Evolutionary conservation across 2,113 vertebrate genomes (phyloP), one percentile per base, ranked within the genome.

Genomic region (Illadopsis cleaveri): DNA sequence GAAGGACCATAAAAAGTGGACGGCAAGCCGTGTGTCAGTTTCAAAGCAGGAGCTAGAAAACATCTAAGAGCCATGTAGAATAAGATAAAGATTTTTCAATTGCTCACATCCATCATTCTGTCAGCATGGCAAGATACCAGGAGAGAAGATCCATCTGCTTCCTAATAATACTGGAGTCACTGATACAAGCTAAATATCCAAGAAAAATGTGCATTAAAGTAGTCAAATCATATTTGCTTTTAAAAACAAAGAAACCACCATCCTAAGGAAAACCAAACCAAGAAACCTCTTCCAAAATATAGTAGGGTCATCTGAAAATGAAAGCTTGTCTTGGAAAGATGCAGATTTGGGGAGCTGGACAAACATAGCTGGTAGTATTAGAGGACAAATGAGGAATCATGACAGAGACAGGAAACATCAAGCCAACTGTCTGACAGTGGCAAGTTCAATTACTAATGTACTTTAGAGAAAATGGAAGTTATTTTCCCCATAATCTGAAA

Each of bases 11-110:
- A 15, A 47, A 47, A 90, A 82, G 16, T 2, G 0, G 66, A 71
- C 12, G 8, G 62, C 66, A 88, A 77, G 33, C 33, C 7, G 2
- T 51, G n/a, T 82, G 66, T 77, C 88, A 83, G n/a, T 88, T 94
- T 93, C 79, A 90, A 81, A 82, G 66, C 23, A 72, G 38, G 54
- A 90, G 35, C 79, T 93, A 86, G 82, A 86, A 96, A 95, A 66
- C 37, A 69, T 94, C 82, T 95, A 77, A 72, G 62, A 94, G 62
- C 37, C 65, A 35, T 73, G 75, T 77, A 89, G 82, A 89, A 51
- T 80, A 80, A 93, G 90, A 92, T 93, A 92, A 94, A 95, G 92
- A 92, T 95, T 95, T 96, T 95, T 92, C 82, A 92, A 89, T 87
- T 89, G 79, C 76, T 90, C 33, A 44, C 86, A 96, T 97, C 75